Evolutionary conservation across 2,113 vertebrate genomes (phyloP), one percentile per base, ranked within the genome.

Genomic region (Bos javanicus): DNA sequence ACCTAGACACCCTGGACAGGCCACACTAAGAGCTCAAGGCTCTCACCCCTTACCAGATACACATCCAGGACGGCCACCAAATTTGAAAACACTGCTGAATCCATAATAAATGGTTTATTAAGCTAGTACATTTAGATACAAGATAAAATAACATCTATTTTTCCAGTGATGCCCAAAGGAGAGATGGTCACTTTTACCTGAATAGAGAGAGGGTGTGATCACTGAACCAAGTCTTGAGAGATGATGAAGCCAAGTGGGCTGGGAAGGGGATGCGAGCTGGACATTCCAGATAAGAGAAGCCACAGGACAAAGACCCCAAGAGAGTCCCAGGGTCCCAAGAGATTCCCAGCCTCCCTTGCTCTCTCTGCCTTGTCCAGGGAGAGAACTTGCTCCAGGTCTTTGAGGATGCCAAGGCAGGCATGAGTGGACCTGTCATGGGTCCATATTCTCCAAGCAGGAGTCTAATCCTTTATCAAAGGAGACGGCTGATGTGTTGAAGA

Each of bases 381-480:
- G n/a, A 86, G 14, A 90, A n/a, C 9, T 33, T 91, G 54, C n/a
- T 76, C 16, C 81, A 1, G 26, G 30, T 81, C 25, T 62, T 50
- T 91, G 67, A 95, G 59, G 82, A 92, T 78, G 62, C 83, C 64
- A 92, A 16, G 54, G 39, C 78, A n/a, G 43, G 13, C 36, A 50
- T 80, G 30, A 28, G 36, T 62, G 93, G 87, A 87, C 94, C 92
- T 59, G 54, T 64, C 83, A 25, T 76, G 88, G 92, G 43, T 91
- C 90, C 64, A 48, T 0, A 96, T 96, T 94, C 92, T 95, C n/a
- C 7, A 43, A 36, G 88, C 76, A 82, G 19, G 57, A 67, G 9
- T 96, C 59, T 95, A 88, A 96, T 94, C 94, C 88, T 92, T 87
- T 88, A 93, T 95, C 87, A 97, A 97, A 97, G 76, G 48, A 74